Base-by-base conservation (phyloP, 2,113 vertebrate genomes). In the Cephalophus harveyi region DNA sequence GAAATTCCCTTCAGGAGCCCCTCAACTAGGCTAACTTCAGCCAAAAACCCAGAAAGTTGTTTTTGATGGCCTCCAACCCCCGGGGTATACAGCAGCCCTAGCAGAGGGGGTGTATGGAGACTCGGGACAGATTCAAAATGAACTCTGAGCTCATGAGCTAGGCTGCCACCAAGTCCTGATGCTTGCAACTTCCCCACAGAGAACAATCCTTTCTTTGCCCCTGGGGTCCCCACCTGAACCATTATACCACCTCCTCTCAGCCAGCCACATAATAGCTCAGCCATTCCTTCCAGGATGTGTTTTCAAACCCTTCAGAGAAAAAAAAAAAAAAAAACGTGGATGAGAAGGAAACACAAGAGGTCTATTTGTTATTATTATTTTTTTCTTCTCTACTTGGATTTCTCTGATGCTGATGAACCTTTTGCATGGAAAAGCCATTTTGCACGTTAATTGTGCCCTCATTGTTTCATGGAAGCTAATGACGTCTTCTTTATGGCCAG, bases 61-160 rank as follows among this genome's bases (percentile, higher is more conserved):
- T 14, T 60, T 11, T 7, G 7, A 60, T 1, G 21, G 8, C 4
- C 1, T 43, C 21, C 12, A 1, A 6, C 3, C 28, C 14, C 30
- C 6, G 3, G 1, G 10, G 6, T 6, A 16, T 7, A 15, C 7
- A n/a, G 7, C 21, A 12, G 1, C 60, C 60, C 60, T 16, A 12
- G 36, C 57, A 27, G 0, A 2, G 16, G 40, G 7, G 25, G 13
- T 11, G 50, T 28, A 71, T 36, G 50, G 19, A 67, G 86, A 23
- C 36, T n/a, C 19, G 0, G n/a, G 64, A 60, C 9, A 43, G 17
- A 54, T 3, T 88, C 48, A 8, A 7, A 25, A 79, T 13, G 74
- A 54, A 64, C 28, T 36, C 48, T 14, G 30, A 2, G 19, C 28
- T 94, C 25, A 17, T 6, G 14, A 4, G 2, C 23, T 2, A 46